These are phyloP conservation scores for rat (Rattus norvegicus) DNA, from an alignment of 2,113 vertebrate genomes.

Conservation along the genomic window GRCr8 NC_086026.1:81237501-81238000, in stretches of 20 bases:
- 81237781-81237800: not conserved
- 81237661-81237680: too few relatives aligned
- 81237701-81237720: not conserved
- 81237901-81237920: conserved; percentile 89
- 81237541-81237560: not conserved
- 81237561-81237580: not conserved
- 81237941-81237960: conserved; percentile 88
- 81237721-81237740: not conserved
- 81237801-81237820: not conserved
- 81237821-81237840: not conserved
- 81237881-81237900: fast-evolving
- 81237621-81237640: not conserved
- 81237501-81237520: not conserved
- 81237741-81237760: not conserved
- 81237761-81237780: not conserved
- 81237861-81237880: not conserved
- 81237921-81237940: conserved; percentile 90
- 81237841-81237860: not conserved
- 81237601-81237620: not conserved
- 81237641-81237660: too few relatives aligned
- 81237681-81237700: not conserved
- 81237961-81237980: conserved; percentile 96
- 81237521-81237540: not conserved
- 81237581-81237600: not conserved
- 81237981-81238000: conserved; percentile 95